phyloP scores from a whole-genome alignment of 2,888 invertebrate genomes.

The Pollenia labialis region DNA sequence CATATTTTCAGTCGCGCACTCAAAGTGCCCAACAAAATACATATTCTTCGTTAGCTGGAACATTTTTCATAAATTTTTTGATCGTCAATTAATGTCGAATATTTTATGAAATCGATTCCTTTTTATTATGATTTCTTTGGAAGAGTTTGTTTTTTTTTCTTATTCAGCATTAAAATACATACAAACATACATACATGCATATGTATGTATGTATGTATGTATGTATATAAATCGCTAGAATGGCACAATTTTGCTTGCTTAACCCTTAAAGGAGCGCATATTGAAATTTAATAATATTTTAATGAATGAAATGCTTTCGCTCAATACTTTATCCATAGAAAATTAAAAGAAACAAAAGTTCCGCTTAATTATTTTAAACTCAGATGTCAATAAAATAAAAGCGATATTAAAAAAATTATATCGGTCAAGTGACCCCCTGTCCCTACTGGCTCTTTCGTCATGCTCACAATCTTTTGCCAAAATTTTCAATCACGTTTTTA shows the following conservation, averaged over 20 bases:
- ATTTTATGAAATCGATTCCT: slow-evolving; percentile 78
- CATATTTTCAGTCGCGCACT: slow-evolving; percentile 27
- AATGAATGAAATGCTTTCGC: not conserved
- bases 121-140: slow-evolving; percentile 67
- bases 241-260: slow-evolving; percentile 51
- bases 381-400: too few species aligned
- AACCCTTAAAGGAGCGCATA: slow-evolving; percentile 11
- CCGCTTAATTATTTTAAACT: too few species aligned
- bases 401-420: too few species aligned
- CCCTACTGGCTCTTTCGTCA: too few species aligned
- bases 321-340: not conserved
- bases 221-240: slow-evolving; percentile 4
- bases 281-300: not conserved
- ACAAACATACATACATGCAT: not conserved
- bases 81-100: slow-evolving; percentile 82
- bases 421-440: too few species aligned
- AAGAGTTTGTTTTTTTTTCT: slow-evolving; percentile 17
- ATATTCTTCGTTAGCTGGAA: slow-evolving; percentile 74
- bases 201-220: too few species aligned
- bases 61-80: slow-evolving; percentile 81
- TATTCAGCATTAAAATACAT: slow-evolving; percentile 39
- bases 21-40: slow-evolving; percentile 74
- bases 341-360: too few species aligned
- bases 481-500: too few species aligned
- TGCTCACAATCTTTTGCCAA: too few species aligned